These are phyloP conservation scores for Rhyacophila evoluta DNA, from an alignment of 2,888 invertebrate species.

Conservation along the genomic window DNA sequence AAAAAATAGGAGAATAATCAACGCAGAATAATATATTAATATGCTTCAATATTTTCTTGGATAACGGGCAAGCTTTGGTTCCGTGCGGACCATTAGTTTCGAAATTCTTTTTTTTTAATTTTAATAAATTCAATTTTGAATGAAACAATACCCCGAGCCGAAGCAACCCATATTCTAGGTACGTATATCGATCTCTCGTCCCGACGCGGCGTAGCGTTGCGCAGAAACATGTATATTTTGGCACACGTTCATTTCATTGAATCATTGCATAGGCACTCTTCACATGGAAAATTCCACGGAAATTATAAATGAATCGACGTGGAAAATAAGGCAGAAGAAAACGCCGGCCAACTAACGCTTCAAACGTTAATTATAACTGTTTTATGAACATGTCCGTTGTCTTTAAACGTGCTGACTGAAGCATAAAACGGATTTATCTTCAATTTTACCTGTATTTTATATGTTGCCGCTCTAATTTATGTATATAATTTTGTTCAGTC, in stretches of 20 bases:
- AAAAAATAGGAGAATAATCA: no score
- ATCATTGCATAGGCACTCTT: constrained; percentile 32
- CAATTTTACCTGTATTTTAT: no score
- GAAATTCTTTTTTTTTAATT: no score
- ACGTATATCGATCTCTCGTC: constrained; percentile 55
- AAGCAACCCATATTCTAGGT: neutral
- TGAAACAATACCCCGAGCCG: neutral
- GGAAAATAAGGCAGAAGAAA: neutral
- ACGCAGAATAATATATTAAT: no score
- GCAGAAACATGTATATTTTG: constrained; percentile 46
- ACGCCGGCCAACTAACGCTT: neutral
- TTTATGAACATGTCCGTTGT: no score
- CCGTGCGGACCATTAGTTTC: no score
- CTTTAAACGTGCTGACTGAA: no score
- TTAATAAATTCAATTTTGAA: neutral
- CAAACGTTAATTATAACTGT: neutral
- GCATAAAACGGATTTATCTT: no score
- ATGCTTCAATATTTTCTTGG: no score
- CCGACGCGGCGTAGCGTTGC: constrained; percentile 43
- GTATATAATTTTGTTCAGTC: no score
- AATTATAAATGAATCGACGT: constrained; percentile 13
- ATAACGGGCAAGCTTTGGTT: no score
- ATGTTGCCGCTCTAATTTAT: no score
- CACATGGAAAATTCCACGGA: constrained; percentile 37
- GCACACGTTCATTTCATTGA: constrained; percentile 29